Conservation (phyloP, 2,888 invertebrate species). For the Ophioninae sp. region DNA sequence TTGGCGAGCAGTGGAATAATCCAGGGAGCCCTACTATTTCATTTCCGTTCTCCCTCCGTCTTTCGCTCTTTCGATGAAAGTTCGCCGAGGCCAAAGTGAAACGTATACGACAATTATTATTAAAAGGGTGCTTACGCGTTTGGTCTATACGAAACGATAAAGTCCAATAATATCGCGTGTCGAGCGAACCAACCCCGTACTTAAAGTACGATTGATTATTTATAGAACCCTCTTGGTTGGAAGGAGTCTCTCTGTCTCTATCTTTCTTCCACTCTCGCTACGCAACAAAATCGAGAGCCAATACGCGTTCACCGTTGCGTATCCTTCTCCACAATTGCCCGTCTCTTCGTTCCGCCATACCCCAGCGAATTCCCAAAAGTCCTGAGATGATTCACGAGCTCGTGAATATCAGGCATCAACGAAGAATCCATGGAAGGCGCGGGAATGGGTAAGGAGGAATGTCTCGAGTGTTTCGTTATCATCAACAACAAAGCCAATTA, state of each 20-base stretch:
- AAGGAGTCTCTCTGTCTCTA: conserved; percentile 7
- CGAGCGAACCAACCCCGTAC: conserved; percentile 66
- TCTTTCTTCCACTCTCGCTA: conserved; percentile 15
- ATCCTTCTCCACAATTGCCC: conserved; percentile 44
- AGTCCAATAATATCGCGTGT: conserved; percentile 31
- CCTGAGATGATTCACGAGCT: conserved; percentile 34
- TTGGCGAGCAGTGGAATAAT: conserved; percentile 27
- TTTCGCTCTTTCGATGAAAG: background rate
- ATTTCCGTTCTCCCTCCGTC: background rate
- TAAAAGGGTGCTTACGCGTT: conserved; percentile 7
- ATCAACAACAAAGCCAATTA: conserved; percentile 49
- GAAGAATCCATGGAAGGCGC: background rate
- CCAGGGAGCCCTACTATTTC: background rate
- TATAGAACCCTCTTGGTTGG: conserved; percentile 64
- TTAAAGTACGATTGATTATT: conserved; percentile 78
- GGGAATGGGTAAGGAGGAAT: conserved; percentile 3
- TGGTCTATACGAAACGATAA: background rate
- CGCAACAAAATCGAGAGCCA: conserved; percentile 41
- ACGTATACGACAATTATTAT: conserved; percentile 49
- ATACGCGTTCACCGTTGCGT: conserved; percentile 13
- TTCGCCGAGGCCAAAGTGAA: conserved; percentile 8
- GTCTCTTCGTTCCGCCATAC: conserved; percentile 2
- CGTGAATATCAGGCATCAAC: background rate
- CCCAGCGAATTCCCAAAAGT: background rate
- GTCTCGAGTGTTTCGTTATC: conserved; percentile 25